Base-by-base conservation (phyloP, 2,888 invertebrate genomes). In the Argyra leucocephala region DNA sequence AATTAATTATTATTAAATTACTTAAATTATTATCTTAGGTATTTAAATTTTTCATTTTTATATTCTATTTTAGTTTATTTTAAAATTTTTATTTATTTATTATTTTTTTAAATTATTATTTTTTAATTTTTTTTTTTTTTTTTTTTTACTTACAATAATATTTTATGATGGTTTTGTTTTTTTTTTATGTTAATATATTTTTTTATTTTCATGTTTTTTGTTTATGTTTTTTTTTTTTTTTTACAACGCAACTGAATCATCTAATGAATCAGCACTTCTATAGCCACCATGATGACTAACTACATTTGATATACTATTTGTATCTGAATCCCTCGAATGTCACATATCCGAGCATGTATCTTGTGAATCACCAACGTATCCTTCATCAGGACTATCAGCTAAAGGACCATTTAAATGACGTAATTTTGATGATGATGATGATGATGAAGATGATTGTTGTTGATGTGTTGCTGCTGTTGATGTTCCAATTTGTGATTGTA, bases 321-420 rank as follows among this genome's bases (percentile, higher is more conserved):
- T 71, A 63, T 68, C 67, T 37, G 70, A 71, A 63, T 68, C 67
- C 65, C 74, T 75, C 18, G 48, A 48, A 69, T 76, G 86, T 87
- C 87, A 88, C 81, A 87, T 88, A 75, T 88, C 88, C 73, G 86
- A 84, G 67, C 84, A 83, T 67, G 86, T 85, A 74, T 85, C 85
- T 63, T 81, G 82, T 31, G 80, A 83, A 71, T 91, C 92, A 57
- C 91, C 92, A 65, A 90, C 92, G 78, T 92, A 92, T 22, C 91
- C 92, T 79, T 92, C 92, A 76, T 92, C 92, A 57, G 91, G 91
- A 78, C 91, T 91, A 74, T 91, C 91, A 22, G 89, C 88, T 72
- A 83, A 71, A n/a, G 81, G 81, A 62, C 78, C 78, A 57, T 76
- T 76, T 64, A 80, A 71, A 69, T 80, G 79, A 70, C 81, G 75